These are phyloP conservation scores for Frieseomelitta varia DNA, from an alignment of 1,140 invertebrate species.

Conservation along the genomic window DNA sequence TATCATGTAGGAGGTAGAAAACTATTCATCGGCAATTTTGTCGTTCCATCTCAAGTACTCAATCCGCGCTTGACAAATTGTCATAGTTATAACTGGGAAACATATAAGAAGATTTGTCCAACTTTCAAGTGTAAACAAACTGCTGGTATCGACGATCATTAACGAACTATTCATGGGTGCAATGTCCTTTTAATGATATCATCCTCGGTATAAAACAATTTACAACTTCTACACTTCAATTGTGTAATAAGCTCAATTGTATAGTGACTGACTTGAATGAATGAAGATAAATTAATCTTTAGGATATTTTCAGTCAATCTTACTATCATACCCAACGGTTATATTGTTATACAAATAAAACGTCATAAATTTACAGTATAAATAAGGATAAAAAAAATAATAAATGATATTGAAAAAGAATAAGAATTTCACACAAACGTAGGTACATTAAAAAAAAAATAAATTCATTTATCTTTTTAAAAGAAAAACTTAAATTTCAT, in stretches of 20 bases:
- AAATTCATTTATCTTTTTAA: not conserved
- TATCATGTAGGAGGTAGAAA: slow-evolving; percentile 5
- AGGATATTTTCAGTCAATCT: slow-evolving; percentile 6
- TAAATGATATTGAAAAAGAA: not conserved
- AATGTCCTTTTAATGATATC: slow-evolving; percentile 34
- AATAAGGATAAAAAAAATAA: not conserved
- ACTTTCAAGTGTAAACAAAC: not conserved
- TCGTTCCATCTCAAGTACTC: slow-evolving; percentile 25
- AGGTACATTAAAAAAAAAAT: not conserved
- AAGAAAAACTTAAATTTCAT: not conserved
- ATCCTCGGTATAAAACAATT: slow-evolving; percentile 39
- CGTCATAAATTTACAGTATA: not conserved
- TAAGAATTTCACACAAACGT: not conserved
- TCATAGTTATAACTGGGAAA: not conserved
- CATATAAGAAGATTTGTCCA: not conserved
- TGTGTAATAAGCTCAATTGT: slow-evolving; percentile 48
- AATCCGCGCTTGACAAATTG: slow-evolving; percentile 1
- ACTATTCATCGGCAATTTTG: slow-evolving; percentile 34
- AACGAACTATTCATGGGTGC: slow-evolving; percentile 20
- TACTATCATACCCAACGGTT: not conserved
- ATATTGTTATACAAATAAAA: not conserved
- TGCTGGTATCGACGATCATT: not conserved
- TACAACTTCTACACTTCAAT: slow-evolving; percentile 47
- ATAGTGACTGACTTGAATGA: slow-evolving; percentile 31
- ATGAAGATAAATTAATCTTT: slow-evolving; percentile 44